Conservation (phyloP, 2,797 vertebrate species). For the Centropyge bicolor region DNA sequence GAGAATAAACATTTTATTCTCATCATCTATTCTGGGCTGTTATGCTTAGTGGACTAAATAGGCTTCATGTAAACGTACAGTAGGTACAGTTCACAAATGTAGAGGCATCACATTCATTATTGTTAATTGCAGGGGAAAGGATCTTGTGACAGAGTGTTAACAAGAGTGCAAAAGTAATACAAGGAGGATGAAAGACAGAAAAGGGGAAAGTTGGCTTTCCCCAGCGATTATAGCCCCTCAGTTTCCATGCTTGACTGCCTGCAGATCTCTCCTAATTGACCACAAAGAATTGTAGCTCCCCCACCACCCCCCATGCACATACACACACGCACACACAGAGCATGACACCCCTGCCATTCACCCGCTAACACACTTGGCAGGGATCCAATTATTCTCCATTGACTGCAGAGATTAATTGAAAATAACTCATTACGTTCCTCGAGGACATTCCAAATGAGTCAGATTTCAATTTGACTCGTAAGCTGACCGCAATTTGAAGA, state of each 20-base stretch:
- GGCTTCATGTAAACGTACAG: background rate
- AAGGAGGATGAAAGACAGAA: slow-evolving; percentile 20
- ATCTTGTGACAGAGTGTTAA: background rate
- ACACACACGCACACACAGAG: slow-evolving; percentile 4
- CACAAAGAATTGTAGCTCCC: slow-evolving; percentile 32
- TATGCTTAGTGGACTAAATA: background rate
- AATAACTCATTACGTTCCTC: slow-evolving; percentile 62
- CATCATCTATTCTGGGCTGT: background rate
- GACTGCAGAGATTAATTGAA: slow-evolving; percentile 68
- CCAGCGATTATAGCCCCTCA: background rate
- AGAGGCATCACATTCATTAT: background rate
- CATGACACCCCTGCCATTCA: slow-evolving; percentile 50
- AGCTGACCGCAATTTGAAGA: slow-evolving; percentile 28
- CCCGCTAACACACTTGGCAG: slow-evolving; percentile 71
- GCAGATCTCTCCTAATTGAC: slow-evolving; percentile 57
- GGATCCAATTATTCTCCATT: slow-evolving; percentile 60
- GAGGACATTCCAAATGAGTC: slow-evolving; percentile 56
- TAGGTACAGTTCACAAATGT: background rate
- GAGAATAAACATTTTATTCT: background rate
- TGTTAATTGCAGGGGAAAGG: background rate
- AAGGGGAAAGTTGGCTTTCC: slow-evolving; percentile 29
- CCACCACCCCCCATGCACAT: background rate
- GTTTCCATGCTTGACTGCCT: slow-evolving; percentile 30
- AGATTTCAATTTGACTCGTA: slow-evolving; percentile 46
- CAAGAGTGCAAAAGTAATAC: background rate